These are phyloP conservation scores for Sciaenops ocellatus DNA, from an alignment of 2,797 vertebrate genomes.

Conservation along the genomic window DNA sequence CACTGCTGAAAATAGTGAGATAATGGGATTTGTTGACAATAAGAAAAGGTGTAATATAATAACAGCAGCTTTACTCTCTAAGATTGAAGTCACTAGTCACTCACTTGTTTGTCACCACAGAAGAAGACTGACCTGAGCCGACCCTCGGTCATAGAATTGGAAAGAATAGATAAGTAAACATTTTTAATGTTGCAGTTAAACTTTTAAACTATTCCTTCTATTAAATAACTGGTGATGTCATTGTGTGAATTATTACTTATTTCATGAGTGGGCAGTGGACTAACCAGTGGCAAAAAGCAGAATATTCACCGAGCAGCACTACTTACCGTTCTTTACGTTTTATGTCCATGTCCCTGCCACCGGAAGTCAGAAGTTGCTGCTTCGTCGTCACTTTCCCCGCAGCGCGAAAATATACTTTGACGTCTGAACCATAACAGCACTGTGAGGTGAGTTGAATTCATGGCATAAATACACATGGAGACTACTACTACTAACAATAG, in stretches of 20 bases:
- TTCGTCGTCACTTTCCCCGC: constrained; percentile 20
- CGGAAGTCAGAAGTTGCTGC: constrained; percentile 49
- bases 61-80: neutral
- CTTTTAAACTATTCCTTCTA: neutral
- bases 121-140: neutral
- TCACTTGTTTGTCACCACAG: too few species aligned
- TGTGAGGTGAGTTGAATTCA: neutral
- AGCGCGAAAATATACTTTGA: constrained; percentile 62
- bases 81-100: neutral
- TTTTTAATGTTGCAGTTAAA: neutral
- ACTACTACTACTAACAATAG: rapidly evolving
- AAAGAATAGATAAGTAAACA: neutral
- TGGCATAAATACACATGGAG: rapidly evolving
- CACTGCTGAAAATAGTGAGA: neutral
- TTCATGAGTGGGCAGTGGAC: too few species aligned
- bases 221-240: neutral
- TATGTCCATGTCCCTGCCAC: neutral
- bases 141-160: neutral
- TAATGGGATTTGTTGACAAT: neutral
- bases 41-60: neutral
- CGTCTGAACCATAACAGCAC: neutral
- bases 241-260: neutral
- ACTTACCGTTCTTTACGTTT: neutral
- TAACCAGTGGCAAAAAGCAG: too few species aligned
- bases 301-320: rapidly evolving